Base-by-base conservation (phyloP, 2,797 vertebrate genomes). In the Alectoris magna region DNA sequence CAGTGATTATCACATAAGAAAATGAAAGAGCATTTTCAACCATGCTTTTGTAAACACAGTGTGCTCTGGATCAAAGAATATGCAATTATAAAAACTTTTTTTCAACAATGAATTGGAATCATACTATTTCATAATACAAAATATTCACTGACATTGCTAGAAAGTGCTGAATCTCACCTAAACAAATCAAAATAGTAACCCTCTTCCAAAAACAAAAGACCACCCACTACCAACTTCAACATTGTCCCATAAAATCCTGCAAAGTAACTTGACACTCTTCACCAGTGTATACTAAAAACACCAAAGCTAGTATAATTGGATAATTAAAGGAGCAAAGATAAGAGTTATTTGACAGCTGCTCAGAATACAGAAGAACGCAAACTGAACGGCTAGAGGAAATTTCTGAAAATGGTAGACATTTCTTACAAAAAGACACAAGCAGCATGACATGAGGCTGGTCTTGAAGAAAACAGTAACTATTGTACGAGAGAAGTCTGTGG, bases 301-400 rank as follows among this genome's bases (percentile, higher is more conserved):
- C 63, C 69, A 59, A 72, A 69, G 67, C 24, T 38, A 69, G 6
- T 62, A 53, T 55, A 91, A 85, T 5, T 87, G 74, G 27, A 73
- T 79, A 71, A 91, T 73, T 92, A 86, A 81, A 91, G 73, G 66
- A 85, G 43, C 27, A 64, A 93, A 89, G 78, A 89, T 72, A 77
- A 91, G 49, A 83, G 56, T 56, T 4, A 60, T 72, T 69, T 83
- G 53, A 90, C 23, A 83, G 62, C 62, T 58, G 24, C n/a, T 46
- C 38, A 76, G 22, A 87, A 84, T 82, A 59, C 26, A 78, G 62
- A 59, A 44, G 15, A 90, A 74, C 3, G 9, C n/a, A n/a, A 62
- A 90, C 2, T 46, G 78, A 82, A 69, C n/a, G 79, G 55, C 62
- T 63, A 67, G 19, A 68, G 23, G 62, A 83, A 83, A 77, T 53